phyloP scores from a whole-genome alignment of 1,140 invertebrate genomes.

The Pseudomyrmex gracilis region DNA sequence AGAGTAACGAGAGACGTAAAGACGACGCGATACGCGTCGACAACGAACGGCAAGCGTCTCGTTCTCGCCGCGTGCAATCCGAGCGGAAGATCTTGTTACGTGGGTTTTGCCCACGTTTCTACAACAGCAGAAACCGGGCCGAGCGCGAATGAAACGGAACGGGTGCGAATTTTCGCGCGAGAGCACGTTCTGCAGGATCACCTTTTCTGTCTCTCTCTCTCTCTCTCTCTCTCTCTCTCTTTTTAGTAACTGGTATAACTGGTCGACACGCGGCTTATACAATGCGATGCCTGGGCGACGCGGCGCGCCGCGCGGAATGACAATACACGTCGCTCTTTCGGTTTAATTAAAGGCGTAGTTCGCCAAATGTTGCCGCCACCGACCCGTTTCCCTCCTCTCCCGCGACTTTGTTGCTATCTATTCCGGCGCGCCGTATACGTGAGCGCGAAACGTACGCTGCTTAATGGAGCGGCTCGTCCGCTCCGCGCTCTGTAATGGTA shows the following conservation, averaged over 20 bases:
- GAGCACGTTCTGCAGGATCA: conserved; percentile 28
- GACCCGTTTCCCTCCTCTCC: neutral
- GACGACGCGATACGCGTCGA: neutral
- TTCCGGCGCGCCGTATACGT: conserved; percentile 45
- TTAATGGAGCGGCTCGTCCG: conserved; percentile 71
- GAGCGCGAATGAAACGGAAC: conserved; percentile 72
- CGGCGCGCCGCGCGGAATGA: conserved; percentile 67
- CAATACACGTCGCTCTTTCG: conserved; percentile 76
- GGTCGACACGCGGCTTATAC: conserved; percentile 44
- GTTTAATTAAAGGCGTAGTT: conserved; percentile 77
- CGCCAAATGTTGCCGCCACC: conserved; percentile 63
- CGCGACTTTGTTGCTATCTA: conserved; percentile 46
- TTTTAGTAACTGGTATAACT: conserved; percentile 61
- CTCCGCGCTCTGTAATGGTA: conserved; percentile 69
- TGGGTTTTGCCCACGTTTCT: conserved; percentile 49
- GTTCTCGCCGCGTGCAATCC: conserved; percentile 50
- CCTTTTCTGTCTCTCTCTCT: neutral
- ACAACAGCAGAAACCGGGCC: neutral
- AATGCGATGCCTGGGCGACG: conserved; percentile 39
- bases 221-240: neutral
- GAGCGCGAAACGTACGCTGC: conserved; percentile 64
- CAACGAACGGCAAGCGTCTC: conserved; percentile 33
- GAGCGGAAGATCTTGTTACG: conserved; percentile 72
- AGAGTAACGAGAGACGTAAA: neutral
- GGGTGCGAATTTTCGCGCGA: conserved; percentile 70